phyloP scores from a whole-genome alignment of 2,888 invertebrate species.

The Hyppa rectilinea region DNA sequence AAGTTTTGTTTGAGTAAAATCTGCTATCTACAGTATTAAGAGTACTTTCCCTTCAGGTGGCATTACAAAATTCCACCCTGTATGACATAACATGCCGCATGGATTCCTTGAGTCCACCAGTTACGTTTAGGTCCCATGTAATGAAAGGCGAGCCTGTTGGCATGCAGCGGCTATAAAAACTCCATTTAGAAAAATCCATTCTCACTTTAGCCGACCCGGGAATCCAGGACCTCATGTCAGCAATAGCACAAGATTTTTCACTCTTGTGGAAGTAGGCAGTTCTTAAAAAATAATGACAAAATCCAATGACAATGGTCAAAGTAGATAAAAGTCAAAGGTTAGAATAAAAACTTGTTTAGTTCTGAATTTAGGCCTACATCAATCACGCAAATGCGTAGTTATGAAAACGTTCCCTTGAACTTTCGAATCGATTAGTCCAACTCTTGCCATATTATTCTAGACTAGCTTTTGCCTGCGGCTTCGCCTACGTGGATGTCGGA shows the following conservation, averaged over 20 bases:
- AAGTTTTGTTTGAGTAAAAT: too few species aligned
- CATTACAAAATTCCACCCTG: too few species aligned
- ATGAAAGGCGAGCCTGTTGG: background rate
- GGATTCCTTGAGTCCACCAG: too few species aligned
- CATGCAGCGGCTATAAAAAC: background rate
- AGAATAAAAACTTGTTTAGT: background rate
- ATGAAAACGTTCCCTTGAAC: constrained; percentile 50
- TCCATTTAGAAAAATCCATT: background rate
- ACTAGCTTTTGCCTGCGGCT: background rate
- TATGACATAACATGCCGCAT: too few species aligned
- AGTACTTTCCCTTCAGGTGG: too few species aligned
- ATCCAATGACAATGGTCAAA: background rate
- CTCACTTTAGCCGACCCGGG: background rate
- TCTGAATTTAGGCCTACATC: background rate
- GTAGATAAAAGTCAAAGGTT: background rate
- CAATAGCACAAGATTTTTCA: too few species aligned
- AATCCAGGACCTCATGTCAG: background rate
- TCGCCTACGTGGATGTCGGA: background rate
- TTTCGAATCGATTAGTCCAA: constrained; percentile 42
- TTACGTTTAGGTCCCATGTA: background rate
- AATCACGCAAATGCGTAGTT: constrained; percentile 20
- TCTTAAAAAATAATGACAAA: background rate
- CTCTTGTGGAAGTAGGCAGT: too few species aligned
- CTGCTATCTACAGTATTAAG: too few species aligned
- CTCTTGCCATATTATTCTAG: constrained; percentile 4